These are phyloP conservation scores for Anthoscopus minutus DNA, from an alignment of 2,113 vertebrate species.

Conservation along the genomic window DNA sequence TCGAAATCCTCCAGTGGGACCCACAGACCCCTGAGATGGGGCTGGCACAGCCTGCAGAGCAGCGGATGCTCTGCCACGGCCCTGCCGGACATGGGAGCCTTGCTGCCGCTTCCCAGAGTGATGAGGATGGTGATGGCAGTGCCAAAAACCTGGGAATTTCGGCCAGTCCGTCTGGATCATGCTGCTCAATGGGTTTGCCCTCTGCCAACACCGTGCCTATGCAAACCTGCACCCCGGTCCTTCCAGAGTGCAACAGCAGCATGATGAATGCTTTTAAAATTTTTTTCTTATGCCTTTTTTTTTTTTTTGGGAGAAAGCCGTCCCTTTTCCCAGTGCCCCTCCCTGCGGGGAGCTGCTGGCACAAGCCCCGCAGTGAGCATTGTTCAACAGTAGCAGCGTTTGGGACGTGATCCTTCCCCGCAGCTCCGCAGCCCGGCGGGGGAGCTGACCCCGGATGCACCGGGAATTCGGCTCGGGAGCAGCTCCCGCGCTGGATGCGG, in stretches of 20 bases:
- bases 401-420: neutral
- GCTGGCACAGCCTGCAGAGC: neutral
- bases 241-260: neutral
- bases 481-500: neutral
- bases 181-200: neutral
- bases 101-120: neutral
- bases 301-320: neutral
- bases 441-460: neutral
- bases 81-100: neutral
- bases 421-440: neutral
- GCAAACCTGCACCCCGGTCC: accelerated
- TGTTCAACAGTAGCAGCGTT: neutral
- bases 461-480: neutral
- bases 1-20: neutral
- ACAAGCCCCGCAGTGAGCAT: neutral
- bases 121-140: neutral
- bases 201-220: neutral
- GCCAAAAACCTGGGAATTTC: neutral
- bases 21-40: neutral
- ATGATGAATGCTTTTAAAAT: neutral
- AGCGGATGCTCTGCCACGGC: accelerated
- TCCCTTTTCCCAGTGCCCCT: neutral
- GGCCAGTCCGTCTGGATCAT: neutral
- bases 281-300: neutral
- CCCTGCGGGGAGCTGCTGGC: neutral